Evolutionary conservation across 2,113 vertebrate genomes (phyloP).

Genomic region (Rissa tridactyla): DNA sequence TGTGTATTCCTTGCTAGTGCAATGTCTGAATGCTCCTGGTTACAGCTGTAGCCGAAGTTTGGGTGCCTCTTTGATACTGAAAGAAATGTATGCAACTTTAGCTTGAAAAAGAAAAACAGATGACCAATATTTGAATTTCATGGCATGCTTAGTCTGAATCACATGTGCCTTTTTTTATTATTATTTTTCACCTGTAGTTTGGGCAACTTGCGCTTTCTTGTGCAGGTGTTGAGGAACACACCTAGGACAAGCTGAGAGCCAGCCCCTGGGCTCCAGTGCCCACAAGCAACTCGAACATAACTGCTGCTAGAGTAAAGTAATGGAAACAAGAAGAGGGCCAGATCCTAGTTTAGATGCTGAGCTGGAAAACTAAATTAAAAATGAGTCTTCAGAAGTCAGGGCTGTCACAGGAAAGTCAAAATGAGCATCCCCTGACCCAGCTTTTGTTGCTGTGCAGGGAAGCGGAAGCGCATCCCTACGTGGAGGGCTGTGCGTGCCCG

Average conservation of each 20-base stretch:
- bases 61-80: background rate
- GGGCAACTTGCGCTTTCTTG: background rate
- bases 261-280: fast-evolving
- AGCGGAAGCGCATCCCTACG: background rate
- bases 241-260: background rate
- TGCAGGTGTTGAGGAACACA: background rate
- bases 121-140: background rate
- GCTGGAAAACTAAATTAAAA: constrained; percentile 24
- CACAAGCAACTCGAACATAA: background rate
- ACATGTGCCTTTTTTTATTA: background rate
- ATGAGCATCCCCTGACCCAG: background rate
- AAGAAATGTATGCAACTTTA: background rate
- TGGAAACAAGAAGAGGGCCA: background rate
- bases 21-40: background rate
- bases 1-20: background rate
- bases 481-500: background rate
- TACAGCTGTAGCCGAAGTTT: background rate
- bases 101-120: background rate
- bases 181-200: background rate
- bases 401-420: background rate
- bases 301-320: background rate
- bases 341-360: background rate
- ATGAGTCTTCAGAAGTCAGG: background rate
- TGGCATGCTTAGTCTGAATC: background rate
- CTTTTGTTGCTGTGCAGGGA: background rate